These are phyloP conservation scores for Pachydiplax longipennis DNA, from an alignment of 2,888 invertebrate species.

Conservation along the genomic window DNA sequence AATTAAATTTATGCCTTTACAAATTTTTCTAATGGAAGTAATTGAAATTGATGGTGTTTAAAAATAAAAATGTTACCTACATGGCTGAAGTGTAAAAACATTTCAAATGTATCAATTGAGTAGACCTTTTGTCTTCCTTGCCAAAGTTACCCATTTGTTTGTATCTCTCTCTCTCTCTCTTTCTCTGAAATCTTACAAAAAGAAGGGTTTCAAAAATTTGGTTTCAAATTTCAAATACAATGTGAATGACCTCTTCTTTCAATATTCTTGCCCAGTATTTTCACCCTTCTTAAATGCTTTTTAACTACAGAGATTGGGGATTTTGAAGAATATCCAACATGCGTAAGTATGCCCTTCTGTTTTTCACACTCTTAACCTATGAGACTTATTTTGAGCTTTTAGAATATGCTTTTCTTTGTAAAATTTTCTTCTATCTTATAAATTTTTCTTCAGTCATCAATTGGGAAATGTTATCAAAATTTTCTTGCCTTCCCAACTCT, in stretches of 20 bases:
- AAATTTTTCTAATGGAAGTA: slow-evolving; percentile 29
- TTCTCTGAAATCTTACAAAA: not conserved
- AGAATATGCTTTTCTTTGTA: not conserved
- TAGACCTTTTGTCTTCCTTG: slow-evolving; percentile 67
- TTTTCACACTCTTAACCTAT: not conserved
- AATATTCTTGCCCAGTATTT: slow-evolving; percentile 4
- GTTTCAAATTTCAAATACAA: not conserved
- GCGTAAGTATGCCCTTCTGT: slow-evolving; percentile 29
- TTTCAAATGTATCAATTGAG: slow-evolving; percentile 73
- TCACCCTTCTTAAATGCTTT: slow-evolving; percentile 17
- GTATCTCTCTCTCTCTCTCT: not conserved
- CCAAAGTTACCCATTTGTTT: slow-evolving; percentile 72
- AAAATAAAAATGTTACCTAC: slow-evolving; percentile 40
- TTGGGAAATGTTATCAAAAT: not conserved
- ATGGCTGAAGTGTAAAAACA: slow-evolving; percentile 36
- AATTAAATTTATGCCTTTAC: slow-evolving; percentile 31
- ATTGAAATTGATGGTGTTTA: slow-evolving; percentile 34
- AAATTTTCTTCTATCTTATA: not conserved
- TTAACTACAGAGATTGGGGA: not conserved
- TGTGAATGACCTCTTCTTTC: slow-evolving; percentile 7
- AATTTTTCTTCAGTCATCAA: not conserved
- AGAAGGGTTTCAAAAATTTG: not conserved
- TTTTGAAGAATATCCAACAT: not conserved
- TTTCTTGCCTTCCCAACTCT: not conserved
- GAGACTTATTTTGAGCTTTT: not conserved